Evolutionary conservation across 1,140 invertebrate genomes (phyloP).

Genomic region (Matsumurasca onukii): DNA sequence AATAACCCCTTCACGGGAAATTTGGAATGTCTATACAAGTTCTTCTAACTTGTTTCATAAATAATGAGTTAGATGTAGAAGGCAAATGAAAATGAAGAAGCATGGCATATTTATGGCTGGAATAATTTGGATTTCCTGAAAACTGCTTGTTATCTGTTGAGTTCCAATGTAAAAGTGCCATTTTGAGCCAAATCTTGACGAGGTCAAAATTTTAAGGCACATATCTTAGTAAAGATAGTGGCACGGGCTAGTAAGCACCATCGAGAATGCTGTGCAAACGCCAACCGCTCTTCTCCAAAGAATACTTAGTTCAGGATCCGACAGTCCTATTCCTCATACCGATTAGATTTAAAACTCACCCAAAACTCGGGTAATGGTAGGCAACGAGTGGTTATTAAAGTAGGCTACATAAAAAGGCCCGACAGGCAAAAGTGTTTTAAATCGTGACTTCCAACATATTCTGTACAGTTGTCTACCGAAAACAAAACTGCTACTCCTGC

Average conservation of each 20-base stretch:
- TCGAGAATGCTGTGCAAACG: slow-evolving; percentile 16
- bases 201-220: slow-evolving; percentile 23
- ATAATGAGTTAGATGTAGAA: too few relatives aligned
- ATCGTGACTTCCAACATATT: slow-evolving; percentile 15
- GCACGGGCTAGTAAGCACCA: slow-evolving; percentile 20
- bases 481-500: slow-evolving; percentile 12
- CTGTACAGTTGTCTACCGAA: slow-evolving; percentile 8
- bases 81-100: background rate
- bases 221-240: slow-evolving; percentile 24
- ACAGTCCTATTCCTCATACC: slow-evolving; percentile 7
- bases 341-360: slow-evolving; percentile 1
- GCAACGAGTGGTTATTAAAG: slow-evolving; percentile 20
- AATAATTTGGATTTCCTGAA: slow-evolving; percentile 4
- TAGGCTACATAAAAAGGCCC: slow-evolving; percentile 15
- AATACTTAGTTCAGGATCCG: slow-evolving; percentile 22
- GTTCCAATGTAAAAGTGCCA: slow-evolving; percentile 1
- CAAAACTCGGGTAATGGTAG: slow-evolving; percentile 14
- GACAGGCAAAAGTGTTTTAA: slow-evolving; percentile 12
- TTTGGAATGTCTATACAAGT: slow-evolving; percentile 12
- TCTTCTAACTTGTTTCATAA: too few relatives aligned
- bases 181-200: slow-evolving; percentile 23
- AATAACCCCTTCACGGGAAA: too few relatives aligned
- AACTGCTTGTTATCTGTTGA: slow-evolving; percentile 3
- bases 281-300: slow-evolving; percentile 14
- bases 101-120: background rate